A percentile compares a stretch with the other conserved stretches of the same genome.
These are phyloP conservation scores for Macrosteles quadrilineatus DNA, from an alignment of 1,140 invertebrate species.

Conservation along the genomic window DNA sequence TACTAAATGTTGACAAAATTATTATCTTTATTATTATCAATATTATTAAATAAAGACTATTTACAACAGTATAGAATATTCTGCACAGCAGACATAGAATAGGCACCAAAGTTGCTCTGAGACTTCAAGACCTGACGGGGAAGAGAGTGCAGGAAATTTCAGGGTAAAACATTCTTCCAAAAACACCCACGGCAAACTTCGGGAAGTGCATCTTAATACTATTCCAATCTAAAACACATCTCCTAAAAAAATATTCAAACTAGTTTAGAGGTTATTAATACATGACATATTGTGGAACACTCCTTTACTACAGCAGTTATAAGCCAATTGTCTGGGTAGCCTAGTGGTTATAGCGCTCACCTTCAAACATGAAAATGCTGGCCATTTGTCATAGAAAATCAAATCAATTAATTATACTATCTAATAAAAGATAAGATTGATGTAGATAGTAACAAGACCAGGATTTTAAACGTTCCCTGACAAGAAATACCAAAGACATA, in stretches of 20 bases:
- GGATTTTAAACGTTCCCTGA: too few relatives aligned
- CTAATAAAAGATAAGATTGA: too few relatives aligned
- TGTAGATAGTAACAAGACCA: too few relatives aligned
- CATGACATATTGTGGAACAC: too few relatives aligned
- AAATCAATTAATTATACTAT: too few relatives aligned
- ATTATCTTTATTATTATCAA: conserved; percentile 32
- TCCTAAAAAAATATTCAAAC: not conserved
- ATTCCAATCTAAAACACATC: not conserved
- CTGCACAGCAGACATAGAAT: conserved; percentile 31
- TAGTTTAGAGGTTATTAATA: not conserved
- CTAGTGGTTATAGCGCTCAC: too few relatives aligned
- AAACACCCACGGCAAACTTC: conserved; percentile 2
- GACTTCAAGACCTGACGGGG: not conserved
- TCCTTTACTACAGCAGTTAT: too few relatives aligned
- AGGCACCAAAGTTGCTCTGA: conserved; percentile 23
- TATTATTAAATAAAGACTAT: conserved; percentile 19
- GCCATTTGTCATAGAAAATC: too few relatives aligned
- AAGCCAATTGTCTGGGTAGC: too few relatives aligned
- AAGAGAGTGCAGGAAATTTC: not conserved
- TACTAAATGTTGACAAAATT: conserved; percentile 25
- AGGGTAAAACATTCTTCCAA: not conserved
- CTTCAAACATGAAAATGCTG: too few relatives aligned
- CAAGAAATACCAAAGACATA: too few relatives aligned
- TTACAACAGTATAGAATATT: conserved; percentile 16
- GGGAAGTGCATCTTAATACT: conserved; percentile 2